Conservation (phyloP, 2,797 vertebrate species). For the Ataeniobius toweri region DNA sequence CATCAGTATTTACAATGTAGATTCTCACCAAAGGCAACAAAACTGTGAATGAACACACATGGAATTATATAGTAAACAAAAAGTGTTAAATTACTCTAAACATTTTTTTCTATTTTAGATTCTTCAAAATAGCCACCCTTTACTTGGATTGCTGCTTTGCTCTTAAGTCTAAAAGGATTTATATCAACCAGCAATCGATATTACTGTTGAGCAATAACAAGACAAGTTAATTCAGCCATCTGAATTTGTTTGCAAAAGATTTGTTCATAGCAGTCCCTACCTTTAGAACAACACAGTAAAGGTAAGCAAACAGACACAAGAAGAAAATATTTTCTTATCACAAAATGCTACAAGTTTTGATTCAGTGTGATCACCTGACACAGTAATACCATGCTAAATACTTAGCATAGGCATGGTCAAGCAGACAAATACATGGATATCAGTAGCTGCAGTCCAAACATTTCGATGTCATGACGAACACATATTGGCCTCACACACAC, state of each 20-base stretch:
- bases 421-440: conserved; percentile 39
- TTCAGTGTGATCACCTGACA: neutral
- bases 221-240: neutral
- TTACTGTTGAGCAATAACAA: neutral
- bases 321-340: neutral
- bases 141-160: no score
- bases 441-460: conserved; percentile 62
- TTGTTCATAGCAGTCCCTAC: neutral
- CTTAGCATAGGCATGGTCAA: conserved; percentile 26
- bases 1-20: no score
- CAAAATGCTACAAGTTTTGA: neutral
- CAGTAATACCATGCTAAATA: conserved; percentile 15
- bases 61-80: no score
- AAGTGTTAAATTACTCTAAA: no score
- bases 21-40: no score
- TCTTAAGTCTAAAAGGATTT: neutral
- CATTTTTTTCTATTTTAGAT: no score
- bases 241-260: neutral
- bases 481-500: conserved; percentile 59
- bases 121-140: no score
- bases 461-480: conserved; percentile 45
- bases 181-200: neutral
- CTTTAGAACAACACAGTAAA: neutral
- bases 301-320: neutral
- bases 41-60: no score